Evolutionary conservation across 2,113 vertebrate genomes (phyloP).

Genomic region (Gasterosteus aculeatus): DNA sequence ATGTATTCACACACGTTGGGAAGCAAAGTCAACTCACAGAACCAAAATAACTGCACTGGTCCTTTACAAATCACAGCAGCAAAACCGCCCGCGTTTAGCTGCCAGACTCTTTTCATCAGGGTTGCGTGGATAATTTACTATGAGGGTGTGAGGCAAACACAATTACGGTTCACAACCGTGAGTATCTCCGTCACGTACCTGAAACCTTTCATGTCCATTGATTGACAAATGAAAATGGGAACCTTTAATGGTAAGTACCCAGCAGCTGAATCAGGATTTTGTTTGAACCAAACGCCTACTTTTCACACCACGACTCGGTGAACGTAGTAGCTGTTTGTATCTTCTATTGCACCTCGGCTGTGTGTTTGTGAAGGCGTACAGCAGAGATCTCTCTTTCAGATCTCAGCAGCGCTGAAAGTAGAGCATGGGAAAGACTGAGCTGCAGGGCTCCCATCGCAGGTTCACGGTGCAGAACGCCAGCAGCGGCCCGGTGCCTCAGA

Average conservation of each 20-base stretch:
- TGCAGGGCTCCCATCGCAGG: constrained; percentile 31
- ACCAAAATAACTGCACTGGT: constrained; percentile 28
- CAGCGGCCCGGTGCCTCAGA: constrained; percentile 18
- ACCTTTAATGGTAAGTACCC: neutral
- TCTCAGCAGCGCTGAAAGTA: constrained; percentile 18
- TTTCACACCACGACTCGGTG: neutral
- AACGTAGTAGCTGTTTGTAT: neutral
- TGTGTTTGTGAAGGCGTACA: constrained; percentile 13
- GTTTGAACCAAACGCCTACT: neutral
- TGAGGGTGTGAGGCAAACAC: constrained; percentile 50
- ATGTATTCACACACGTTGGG: constrained; percentile 65
- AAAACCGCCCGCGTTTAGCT: constrained; percentile 35
- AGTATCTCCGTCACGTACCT: constrained; percentile 38
- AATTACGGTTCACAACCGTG: constrained; percentile 24
- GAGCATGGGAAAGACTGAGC: constrained; percentile 22
- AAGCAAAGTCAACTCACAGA: constrained; percentile 57
- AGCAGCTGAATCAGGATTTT: constrained; percentile 10
- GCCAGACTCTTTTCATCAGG: constrained; percentile 24
- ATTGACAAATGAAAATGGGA: constrained; percentile 18
- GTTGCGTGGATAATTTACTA: constrained; percentile 52
- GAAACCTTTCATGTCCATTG: constrained; percentile 29
- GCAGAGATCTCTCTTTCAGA: constrained; percentile 15
- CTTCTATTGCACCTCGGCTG: constrained; percentile 4
- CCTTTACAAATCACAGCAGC: constrained; percentile 20
- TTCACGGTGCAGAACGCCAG: constrained; percentile 16